Percentiles rank a stretch among this genome's conserved stretches.
Evolutionary conservation across 2,113 vertebrate genomes (phyloP).

Genomic region (Globicephala melas): DNA sequence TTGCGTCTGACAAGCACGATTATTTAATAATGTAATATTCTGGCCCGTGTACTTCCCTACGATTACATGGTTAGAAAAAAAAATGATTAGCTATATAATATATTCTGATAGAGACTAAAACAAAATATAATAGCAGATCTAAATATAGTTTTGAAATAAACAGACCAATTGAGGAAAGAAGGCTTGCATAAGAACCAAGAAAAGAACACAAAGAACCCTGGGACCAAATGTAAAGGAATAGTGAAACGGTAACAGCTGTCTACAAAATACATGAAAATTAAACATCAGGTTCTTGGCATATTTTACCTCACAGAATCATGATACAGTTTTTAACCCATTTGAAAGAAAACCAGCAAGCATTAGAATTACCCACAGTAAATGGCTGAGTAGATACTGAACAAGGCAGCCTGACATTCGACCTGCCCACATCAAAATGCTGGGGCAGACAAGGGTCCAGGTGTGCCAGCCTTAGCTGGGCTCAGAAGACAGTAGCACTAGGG

Average conservation of each 20-base stretch:
- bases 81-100: neutral
- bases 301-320: neutral
- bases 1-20: neutral
- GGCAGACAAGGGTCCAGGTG: too few species aligned
- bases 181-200: neutral
- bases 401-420: neutral
- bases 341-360: neutral
- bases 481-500: rapidly evolving
- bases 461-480: neutral
- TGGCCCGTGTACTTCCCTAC: neutral
- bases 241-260: neutral
- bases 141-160: slow-evolving; percentile 32
- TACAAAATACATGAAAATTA: neutral
- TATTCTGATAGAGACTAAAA: neutral
- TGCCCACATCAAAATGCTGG: neutral
- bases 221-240: neutral
- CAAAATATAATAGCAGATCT: neutral
- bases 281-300: neutral
- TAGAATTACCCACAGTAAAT: neutral
- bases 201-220: neutral
- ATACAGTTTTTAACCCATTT: neutral
- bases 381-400: neutral
- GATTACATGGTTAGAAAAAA: slow-evolving; percentile 15
- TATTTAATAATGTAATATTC: neutral
- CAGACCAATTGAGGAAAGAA: neutral